phyloP scores from a whole-genome alignment of 2,888 invertebrate species.

The Melinopterus prodromus region DNA sequence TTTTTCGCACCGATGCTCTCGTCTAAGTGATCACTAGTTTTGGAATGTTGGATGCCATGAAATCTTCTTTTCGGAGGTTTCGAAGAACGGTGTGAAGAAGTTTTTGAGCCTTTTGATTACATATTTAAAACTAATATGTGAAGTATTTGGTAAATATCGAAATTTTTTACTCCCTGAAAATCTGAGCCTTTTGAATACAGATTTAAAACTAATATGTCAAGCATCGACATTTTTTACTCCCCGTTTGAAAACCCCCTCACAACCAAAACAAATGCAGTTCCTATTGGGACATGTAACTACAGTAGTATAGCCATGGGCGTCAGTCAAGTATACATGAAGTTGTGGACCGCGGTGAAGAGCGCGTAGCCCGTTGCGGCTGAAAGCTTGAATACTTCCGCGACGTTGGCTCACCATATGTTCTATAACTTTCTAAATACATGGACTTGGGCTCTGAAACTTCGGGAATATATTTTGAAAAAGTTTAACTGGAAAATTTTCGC shows the following conservation, averaged over 20 bases:
- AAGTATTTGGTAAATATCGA: too few relatives aligned
- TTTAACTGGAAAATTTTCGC: constrained; percentile 18
- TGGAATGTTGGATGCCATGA: too few relatives aligned
- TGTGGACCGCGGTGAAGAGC: constrained; percentile 19
- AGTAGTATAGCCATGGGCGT: background rate
- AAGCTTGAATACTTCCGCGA: background rate
- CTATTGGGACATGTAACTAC: too few relatives aligned
- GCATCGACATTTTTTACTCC: too few relatives aligned
- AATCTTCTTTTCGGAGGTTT: too few relatives aligned
- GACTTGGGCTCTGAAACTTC: constrained; percentile 19
- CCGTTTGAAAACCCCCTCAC: background rate
- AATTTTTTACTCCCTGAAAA: background rate
- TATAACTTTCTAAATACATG: constrained; percentile 19
- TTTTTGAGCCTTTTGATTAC: too few relatives aligned
- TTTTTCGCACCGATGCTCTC: constrained; percentile 25
- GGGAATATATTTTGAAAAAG: constrained; percentile 18
- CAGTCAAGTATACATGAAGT: constrained; percentile 10
- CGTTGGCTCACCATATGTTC: background rate
- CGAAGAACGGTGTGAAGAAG: too few relatives aligned
- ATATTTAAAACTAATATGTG: too few relatives aligned
- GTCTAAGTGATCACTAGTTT: background rate
- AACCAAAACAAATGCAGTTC: too few relatives aligned
- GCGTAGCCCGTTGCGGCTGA: constrained; percentile 21
- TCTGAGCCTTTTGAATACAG: too few relatives aligned
- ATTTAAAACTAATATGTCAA: too few relatives aligned